Evolutionary conservation across 2,113 vertebrate species (phyloP).

Genomic region (Phalacrocorax pelagicus): DNA sequence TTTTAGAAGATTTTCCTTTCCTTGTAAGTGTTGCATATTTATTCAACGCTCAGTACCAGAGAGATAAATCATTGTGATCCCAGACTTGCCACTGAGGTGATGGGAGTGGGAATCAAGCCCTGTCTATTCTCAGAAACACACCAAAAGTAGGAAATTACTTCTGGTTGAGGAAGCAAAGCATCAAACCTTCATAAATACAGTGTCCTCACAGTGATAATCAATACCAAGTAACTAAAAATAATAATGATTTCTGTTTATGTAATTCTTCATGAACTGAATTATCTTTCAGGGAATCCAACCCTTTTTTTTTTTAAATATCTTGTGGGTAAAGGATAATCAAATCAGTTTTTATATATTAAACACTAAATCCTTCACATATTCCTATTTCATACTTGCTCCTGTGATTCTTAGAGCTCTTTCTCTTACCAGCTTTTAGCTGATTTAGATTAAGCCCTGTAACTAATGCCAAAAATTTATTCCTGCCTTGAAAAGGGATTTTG

Average conservation of each 20-base stretch:
- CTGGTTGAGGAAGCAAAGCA: background rate
- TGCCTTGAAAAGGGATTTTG: slow-evolving; percentile 6
- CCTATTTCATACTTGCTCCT: slow-evolving; percentile 9
- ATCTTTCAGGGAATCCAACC: background rate
- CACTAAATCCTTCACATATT: background rate
- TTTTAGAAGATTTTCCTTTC: background rate
- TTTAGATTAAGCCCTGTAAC: slow-evolving; percentile 10
- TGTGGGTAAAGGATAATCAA: background rate
- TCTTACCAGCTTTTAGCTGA: background rate
- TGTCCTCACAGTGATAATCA: background rate
- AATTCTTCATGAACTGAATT: background rate
- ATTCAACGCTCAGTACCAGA: background rate
- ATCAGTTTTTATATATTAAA: background rate
- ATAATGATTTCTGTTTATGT: background rate
- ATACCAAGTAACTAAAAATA: background rate
- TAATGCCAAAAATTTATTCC: slow-evolving; percentile 13
- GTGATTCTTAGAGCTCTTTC: background rate
- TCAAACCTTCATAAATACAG: background rate
- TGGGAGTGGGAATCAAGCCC: background rate
- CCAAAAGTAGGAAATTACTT: background rate
- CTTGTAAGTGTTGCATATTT: background rate
- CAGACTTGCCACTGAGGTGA: background rate
- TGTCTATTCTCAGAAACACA: background rate
- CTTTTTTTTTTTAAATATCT: background rate
- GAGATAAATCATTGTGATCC: background rate